Evolutionary conservation across 2,797 vertebrate species (phyloP), one percentile per base, ranked within the genome.

Genomic region (Diplodus puntazzo): DNA sequence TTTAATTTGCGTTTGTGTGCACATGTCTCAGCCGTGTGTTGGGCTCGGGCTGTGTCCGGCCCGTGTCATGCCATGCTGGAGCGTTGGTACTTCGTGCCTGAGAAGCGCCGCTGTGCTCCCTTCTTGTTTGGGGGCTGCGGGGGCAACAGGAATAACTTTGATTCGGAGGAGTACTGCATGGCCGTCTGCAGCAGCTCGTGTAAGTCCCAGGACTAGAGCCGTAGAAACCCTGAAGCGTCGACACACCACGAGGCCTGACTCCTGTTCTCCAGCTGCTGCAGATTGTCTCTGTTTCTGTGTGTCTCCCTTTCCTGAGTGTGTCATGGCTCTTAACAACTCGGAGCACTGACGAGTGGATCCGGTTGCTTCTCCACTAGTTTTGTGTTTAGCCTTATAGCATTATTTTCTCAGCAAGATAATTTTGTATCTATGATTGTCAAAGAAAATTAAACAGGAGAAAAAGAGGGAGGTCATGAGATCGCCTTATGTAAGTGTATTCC

Each of bases 61-160:
- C 97, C 98, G 0, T 99, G 98, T 93, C 95, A 94, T 34, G 96
- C 94, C 78, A 96, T 96, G 96, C 95, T 98, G 96, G 94, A 96
- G 95, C 98, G 98, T 87, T 99, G 98, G 98, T 99, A 96, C 96
- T 99, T 98, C 96, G 91, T 97, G 83, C 94, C 96, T 80, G 89
- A 96, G 57, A 96, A 95, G 94, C 96, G 97, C 93, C 95, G 95
- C 90, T 99, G 98, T n/a, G 96, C 93, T 52, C 96, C 96, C 78
- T 99, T 99, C 97, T 96, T 97, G 96, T 99, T 98, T 91, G 98
- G 98, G 92, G 98, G 98, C 95, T 99, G 98, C 73, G 98, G 97
- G 45, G 98, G 98, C 91, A 99, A 99, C 97, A 96, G 97, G 94
- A 99, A 99, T 97, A 99, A 99, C 98, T 99, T 99, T 98, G 97